Conservation (phyloP, 2,797 vertebrate species). For the Chaetophractus vellerosus region DNA sequence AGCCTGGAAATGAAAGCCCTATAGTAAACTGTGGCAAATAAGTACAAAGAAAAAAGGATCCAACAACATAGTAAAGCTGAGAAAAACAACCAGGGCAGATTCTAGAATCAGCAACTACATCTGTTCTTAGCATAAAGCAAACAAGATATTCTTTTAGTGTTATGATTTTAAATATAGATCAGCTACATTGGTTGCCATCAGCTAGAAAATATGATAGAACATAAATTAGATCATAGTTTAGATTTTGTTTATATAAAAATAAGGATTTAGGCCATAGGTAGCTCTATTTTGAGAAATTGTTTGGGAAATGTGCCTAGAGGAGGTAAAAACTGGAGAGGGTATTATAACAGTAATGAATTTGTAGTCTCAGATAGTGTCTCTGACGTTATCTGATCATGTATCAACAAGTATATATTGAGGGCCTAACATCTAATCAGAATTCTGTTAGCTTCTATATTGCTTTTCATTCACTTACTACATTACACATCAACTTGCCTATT, state of each 20-base stretch:
- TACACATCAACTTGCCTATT: neutral
- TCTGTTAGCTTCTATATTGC: neutral
- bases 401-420: neutral
- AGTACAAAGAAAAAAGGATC: neutral
- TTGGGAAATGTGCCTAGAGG: neutral
- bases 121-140: neutral
- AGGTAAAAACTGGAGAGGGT: neutral
- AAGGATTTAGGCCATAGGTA: neutral
- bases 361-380: neutral
- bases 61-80: neutral
- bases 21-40: neutral
- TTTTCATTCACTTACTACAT: neutral
- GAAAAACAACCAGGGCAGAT: neutral
- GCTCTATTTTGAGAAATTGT: slow-evolving; percentile 49
- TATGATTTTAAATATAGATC: neutral
- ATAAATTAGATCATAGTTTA: slow-evolving; percentile 16
- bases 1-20: neutral
- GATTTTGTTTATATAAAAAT: slow-evolving; percentile 13
- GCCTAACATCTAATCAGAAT: neutral
- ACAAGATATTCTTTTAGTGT: slow-evolving; percentile 14
- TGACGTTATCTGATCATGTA: neutral
- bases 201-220: neutral
- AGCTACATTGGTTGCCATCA: neutral
- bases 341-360: neutral
- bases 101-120: neutral